Percentiles rank a stretch among this genome's conserved stretches.
Evolutionary conservation across 2,113 vertebrate species (phyloP).

Genomic region (Oncorhynchus gorbuscha): DNA sequence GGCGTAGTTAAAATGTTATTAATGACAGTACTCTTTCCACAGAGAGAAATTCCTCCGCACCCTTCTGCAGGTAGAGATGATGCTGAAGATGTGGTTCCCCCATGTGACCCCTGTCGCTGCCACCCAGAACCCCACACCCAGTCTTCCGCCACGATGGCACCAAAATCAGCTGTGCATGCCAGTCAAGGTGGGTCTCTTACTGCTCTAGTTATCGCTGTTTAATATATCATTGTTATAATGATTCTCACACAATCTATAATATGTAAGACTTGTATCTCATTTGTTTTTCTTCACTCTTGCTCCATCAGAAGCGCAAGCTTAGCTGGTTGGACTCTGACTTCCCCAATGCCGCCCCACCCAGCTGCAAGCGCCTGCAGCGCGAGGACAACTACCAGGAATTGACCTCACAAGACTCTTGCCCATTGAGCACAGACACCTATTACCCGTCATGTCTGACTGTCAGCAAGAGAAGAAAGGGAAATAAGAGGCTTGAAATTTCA

Average conservation of each 20-base stretch:
- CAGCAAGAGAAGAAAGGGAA: constrained; percentile 21
- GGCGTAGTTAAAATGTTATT: background rate
- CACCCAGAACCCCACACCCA: constrained; percentile 26
- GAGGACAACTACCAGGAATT: constrained; percentile 11
- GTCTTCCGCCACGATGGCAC: constrained; percentile 45
- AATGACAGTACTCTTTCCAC: constrained; percentile 5
- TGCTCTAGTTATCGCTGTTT: background rate
- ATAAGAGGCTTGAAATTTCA: constrained; percentile 19
- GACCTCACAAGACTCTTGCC: constrained; percentile 5
- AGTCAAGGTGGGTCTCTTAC: constrained; percentile 54
- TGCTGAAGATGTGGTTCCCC: constrained; percentile 89
- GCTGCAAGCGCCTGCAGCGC: constrained; percentile 25
- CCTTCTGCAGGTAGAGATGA: constrained; percentile 84
- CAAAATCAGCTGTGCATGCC: constrained; percentile 72
- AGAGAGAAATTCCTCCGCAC: constrained; percentile 85
- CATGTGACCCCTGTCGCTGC: constrained; percentile 47
- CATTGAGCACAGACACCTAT: constrained; percentile 16
- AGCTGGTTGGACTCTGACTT: constrained; percentile 59
- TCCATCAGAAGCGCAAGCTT: constrained; percentile 68
- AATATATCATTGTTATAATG: no score
- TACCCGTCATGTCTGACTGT: constrained; percentile 13
- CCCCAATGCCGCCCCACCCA: constrained; percentile 14
- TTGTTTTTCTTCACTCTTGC: constrained; percentile 23
- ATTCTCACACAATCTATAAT: no score
- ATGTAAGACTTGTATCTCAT: background rate